Evolutionary conservation across 2,888 invertebrate genomes (phyloP), one percentile per base, ranked within the genome.

Genomic region (Bugulina stolonifera): DNA sequence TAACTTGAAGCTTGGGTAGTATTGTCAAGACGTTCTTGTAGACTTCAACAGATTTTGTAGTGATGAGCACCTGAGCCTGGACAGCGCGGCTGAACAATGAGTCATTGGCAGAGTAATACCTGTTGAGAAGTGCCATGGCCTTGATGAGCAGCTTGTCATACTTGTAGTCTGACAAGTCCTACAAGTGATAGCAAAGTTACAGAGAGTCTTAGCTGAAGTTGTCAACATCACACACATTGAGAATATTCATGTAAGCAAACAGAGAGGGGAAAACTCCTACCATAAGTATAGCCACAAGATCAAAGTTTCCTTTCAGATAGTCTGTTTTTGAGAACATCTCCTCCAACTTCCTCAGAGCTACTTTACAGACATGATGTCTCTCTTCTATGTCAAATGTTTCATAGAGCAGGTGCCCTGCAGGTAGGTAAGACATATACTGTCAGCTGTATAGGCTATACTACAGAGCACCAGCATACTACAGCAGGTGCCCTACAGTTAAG

Each of bases 261-360:
- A n/a, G n/a, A n/a, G n/a, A n/a, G n/a, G n/a, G n/a, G n/a, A n/a
- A n/a, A n/a, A n/a, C n/a, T n/a, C n/a, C n/a, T 43, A 64, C 64
- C 64, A 64, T 64, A 10, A 64, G 34, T 14, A 64, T 64, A n/a
- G 29, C 64, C 32, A 64, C 64, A 27, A 64, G 64, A 32, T 64
- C 64, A 64, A 64, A 82, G 74, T 81, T 64, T 64, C 64, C 64
- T 29, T 32, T 64, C 1, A 74, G 75, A 74, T 80, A 82, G 58
- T 82, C 80, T 0, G 83, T 82, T n/a, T 76, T 72, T 72, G 78
- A 80, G 75, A 84, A 84, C 81, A 84, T 83, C 52, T 81, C 80
- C 27, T 79, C 74, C 70, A 83, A 74, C 54, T 81, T 81, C 71
- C 77, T 77, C 69, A 77, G 78, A 22, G 81, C 79, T 73, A 78